These are phyloP conservation scores for Orchestia grillus DNA, from an alignment of 1,140 invertebrate species.

Conservation along the genomic window DNA sequence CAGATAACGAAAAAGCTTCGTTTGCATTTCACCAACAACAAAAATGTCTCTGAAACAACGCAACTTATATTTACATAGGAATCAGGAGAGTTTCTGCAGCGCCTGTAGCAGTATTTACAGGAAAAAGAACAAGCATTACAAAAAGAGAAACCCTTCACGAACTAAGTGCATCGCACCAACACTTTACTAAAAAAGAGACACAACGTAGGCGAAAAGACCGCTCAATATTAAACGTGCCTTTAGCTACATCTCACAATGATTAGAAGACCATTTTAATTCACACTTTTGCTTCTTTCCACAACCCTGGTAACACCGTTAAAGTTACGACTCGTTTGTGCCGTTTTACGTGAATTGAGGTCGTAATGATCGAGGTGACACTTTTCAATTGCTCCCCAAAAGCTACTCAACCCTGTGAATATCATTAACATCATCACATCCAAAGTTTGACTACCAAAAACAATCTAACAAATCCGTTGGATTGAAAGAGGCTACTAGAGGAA, in stretches of 20 bases:
- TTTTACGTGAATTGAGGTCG: not conserved
- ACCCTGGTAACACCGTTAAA: not conserved
- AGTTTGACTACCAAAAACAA: not conserved
- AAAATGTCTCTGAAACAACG: not conserved
- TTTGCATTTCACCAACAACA: not conserved
- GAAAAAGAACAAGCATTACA: not conserved
- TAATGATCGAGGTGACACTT: not conserved
- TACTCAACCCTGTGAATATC: not conserved
- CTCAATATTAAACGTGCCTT: not conserved
- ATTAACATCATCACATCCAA: not conserved
- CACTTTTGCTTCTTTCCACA: not conserved
- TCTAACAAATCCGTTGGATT: not conserved
- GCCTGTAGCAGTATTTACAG: slow-evolving; percentile 3
- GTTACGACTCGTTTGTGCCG: not conserved
- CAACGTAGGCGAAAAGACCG: not conserved
- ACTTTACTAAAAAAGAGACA: not conserved
- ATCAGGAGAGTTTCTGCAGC: not conserved
- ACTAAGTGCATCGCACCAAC: not conserved
- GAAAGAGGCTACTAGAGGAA: slow-evolving; percentile 34
- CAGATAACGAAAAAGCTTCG: not conserved
- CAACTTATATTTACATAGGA: slow-evolving; percentile 31
- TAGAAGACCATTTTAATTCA: not conserved
- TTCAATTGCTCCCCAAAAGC: not conserved
- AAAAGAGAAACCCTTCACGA: not conserved
- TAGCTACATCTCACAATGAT: no score